Evolutionary conservation across 2,888 invertebrate species (phyloP).

Genomic region (Quadroppia sp.): DNA sequence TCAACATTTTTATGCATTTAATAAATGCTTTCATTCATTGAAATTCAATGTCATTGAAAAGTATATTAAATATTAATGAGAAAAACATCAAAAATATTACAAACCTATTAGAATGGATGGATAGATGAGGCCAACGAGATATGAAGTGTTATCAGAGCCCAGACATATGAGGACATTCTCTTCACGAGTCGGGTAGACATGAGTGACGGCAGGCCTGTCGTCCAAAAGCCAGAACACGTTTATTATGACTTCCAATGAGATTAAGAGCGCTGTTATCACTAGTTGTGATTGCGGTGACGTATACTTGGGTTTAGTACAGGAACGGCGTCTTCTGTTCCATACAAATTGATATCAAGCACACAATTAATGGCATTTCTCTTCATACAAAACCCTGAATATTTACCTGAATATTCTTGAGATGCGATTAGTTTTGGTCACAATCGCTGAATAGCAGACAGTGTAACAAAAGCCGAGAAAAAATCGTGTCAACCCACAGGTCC

Average conservation of each 20-base stretch:
- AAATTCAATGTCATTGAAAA: no score
- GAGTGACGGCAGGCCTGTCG: slow-evolving; percentile 54
- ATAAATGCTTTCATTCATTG: no score
- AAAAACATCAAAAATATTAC: slow-evolving; percentile 7
- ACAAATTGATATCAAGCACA: no score
- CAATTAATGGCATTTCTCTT: no score
- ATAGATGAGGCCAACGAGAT: slow-evolving; percentile 57
- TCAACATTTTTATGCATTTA: no score
- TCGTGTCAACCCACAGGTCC: slow-evolving; percentile 57
- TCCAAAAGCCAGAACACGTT: slow-evolving; percentile 57
- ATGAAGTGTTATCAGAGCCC: slow-evolving; percentile 57
- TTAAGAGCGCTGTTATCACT: slow-evolving; percentile 57
- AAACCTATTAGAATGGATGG: slow-evolving; percentile 56
- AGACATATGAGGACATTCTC: slow-evolving; percentile 52
- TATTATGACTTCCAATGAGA: slow-evolving; percentile 56
- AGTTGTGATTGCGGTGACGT: slow-evolving; percentile 57
- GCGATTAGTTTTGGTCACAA: slow-evolving; percentile 59
- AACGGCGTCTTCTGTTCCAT: slow-evolving; percentile 42
- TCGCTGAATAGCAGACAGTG: slow-evolving; percentile 59
- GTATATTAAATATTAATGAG: no score
- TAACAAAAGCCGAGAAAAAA: slow-evolving; percentile 59
- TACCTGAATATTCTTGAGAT: slow-evolving; percentile 59
- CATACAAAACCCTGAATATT: background rate
- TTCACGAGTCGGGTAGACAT: slow-evolving; percentile 53
- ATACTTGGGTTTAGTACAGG: slow-evolving; percentile 46